Percentiles rank a stretch among this genome's conserved stretches.
Evolutionary conservation across 2,113 vertebrate genomes (phyloP).

Genomic region (Anhinga anhinga): DNA sequence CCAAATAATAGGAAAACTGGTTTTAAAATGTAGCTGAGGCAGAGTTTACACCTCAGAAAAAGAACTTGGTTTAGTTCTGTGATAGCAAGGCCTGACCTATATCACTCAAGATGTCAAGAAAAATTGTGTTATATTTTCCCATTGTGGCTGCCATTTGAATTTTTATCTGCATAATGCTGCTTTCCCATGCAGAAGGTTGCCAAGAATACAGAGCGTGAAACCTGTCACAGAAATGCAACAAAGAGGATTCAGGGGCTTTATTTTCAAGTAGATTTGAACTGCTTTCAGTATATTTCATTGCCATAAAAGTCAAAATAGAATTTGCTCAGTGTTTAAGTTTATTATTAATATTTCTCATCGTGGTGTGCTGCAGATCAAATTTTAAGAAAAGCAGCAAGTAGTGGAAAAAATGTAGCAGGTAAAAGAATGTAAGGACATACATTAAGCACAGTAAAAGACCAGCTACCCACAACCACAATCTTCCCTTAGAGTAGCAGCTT

Average conservation of each 20-base stretch:
- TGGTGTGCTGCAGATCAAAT: not conserved
- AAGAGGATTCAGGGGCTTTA: not conserved
- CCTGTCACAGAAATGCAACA: not conserved
- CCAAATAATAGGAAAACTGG: not conserved
- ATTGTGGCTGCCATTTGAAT: not conserved
- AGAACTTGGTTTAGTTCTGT: not conserved
- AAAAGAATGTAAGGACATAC: not conserved
- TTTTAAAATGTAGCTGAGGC: not conserved
- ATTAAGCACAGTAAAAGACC: not conserved
- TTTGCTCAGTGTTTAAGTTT: not conserved
- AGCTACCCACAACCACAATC: not conserved
- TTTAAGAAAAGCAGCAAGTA: not conserved
- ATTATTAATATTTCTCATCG: not conserved
- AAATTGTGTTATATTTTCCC: not conserved
- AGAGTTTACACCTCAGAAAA: not conserved
- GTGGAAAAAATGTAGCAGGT: not conserved
- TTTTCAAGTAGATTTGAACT: not conserved
- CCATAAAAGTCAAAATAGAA: not conserved
- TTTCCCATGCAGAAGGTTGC: not conserved
- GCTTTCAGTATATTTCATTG: not conserved
- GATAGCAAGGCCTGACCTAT: not conserved
- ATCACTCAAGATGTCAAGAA: not conserved
- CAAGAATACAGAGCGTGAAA: not conserved
- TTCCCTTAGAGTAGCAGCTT: not conserved
- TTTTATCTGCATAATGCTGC: constrained; percentile 13